Evolutionary conservation across 1,140 invertebrate species (phyloP).

Genomic region (Nomia melanderi): DNA sequence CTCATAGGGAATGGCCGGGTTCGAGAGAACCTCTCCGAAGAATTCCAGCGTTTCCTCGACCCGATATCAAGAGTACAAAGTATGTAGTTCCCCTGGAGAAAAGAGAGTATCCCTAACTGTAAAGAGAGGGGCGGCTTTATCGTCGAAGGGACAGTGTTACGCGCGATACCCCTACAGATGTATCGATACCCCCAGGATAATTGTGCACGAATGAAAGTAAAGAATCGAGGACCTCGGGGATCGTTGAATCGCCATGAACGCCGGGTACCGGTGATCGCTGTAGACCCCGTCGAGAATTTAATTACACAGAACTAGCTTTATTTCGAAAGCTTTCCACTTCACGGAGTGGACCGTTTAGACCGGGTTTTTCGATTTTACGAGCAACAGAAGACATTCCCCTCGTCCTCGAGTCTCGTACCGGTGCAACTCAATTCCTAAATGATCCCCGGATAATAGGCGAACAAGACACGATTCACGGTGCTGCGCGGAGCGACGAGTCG

Average conservation of each 20-base stretch:
- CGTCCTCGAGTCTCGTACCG: background rate
- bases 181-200: too few species aligned
- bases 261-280: slow-evolving; percentile 32
- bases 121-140: slow-evolving; percentile 19
- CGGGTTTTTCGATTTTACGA: background rate
- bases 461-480: too few species aligned
- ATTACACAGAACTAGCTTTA: slow-evolving; percentile 43
- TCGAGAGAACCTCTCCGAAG: slow-evolving; percentile 32
- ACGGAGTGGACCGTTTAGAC: background rate
- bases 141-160: slow-evolving; percentile 21
- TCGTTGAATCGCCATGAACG: background rate
- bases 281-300: slow-evolving; percentile 25
- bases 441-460: background rate
- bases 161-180: slow-evolving; percentile 4
- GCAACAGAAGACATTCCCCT: background rate
- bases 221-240: too few species aligned
- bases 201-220: slow-evolving; percentile 31
- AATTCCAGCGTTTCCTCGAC: slow-evolving; percentile 38
- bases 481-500: too few species aligned
- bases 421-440: background rate
- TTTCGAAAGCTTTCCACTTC: background rate
- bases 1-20: slow-evolving; percentile 11
- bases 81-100: slow-evolving; percentile 20
- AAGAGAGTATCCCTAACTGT: slow-evolving; percentile 38
- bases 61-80: slow-evolving; percentile 27